Conservation (phyloP, 2,113 vertebrate species). For the Gallinago jamesoni region DNA sequence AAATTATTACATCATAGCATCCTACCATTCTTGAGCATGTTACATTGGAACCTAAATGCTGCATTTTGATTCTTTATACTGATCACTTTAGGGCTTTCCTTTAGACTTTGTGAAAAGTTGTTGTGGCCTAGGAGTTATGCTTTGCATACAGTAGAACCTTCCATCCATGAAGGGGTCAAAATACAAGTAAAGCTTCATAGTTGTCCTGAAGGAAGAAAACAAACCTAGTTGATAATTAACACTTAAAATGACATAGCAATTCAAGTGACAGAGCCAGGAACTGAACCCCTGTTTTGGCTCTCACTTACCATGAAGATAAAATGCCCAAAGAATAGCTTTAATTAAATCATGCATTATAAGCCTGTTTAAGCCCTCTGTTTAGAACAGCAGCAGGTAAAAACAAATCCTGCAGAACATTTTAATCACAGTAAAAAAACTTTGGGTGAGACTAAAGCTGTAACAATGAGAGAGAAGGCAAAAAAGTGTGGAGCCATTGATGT, state of each 20-base stretch:
- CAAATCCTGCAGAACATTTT: neutral
- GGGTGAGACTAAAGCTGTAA: neutral
- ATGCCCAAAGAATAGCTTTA: neutral
- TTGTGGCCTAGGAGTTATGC: neutral
- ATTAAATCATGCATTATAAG: neutral
- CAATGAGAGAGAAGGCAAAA: neutral
- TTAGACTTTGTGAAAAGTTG: neutral
- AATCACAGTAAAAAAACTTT: neutral
- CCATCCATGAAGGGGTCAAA: neutral
- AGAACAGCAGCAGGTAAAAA: neutral
- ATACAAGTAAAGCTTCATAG: neutral
- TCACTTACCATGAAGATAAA: neutral
- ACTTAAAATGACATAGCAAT: neutral
- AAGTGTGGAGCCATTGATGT: neutral
- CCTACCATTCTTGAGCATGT: neutral
- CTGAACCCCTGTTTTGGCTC: neutral
- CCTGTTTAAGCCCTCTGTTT: neutral
- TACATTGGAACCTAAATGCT: neutral
- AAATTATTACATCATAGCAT: neutral
- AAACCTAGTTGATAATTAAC: neutral
- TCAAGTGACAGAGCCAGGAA: neutral
- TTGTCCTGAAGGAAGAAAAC: neutral
- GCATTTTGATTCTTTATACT: neutral
- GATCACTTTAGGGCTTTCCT: neutral
- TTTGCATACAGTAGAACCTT: rapidly evolving